Conservation (phyloP, 2,797 vertebrate species). For the Eulemur albifrons region DNA sequence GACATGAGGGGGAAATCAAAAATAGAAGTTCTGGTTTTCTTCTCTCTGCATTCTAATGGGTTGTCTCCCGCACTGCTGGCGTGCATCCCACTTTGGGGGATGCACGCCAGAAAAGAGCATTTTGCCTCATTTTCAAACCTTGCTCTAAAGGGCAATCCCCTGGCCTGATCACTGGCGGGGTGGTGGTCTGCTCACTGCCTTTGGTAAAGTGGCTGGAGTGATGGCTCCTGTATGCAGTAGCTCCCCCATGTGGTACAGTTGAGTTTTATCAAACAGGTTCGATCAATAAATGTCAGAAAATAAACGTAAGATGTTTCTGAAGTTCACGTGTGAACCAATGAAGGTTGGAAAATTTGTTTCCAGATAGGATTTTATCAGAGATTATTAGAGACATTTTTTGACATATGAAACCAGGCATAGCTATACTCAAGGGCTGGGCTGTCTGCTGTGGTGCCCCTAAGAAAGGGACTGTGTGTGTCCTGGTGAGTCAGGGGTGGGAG, state of each 20-base stretch:
- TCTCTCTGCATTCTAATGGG: background rate
- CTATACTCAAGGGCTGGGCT: background rate
- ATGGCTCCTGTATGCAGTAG: background rate
- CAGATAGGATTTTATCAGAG: background rate
- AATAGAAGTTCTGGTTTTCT: background rate
- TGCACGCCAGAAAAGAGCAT: background rate
- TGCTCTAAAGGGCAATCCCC: background rate
- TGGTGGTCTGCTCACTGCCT: rapidly evolving
- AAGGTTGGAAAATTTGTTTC: background rate
- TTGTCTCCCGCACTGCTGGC: background rate
- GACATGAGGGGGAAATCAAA: background rate
- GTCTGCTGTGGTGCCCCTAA: background rate
- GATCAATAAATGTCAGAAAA: background rate
- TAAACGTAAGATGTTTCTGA: background rate
- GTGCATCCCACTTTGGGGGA: background rate
- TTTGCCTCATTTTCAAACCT: background rate
- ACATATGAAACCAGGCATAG: background rate
- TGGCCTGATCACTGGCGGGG: background rate
- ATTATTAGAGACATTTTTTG: background rate
- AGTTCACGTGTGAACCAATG: background rate
- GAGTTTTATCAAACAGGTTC: background rate
- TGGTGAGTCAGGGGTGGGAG: background rate
- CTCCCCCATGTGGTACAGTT: background rate
- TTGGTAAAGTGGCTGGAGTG: background rate
- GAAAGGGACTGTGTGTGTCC: background rate